phyloP scores from a whole-genome alignment of 2,113 vertebrate genomes.

The Ariopsis seemanni region DNA sequence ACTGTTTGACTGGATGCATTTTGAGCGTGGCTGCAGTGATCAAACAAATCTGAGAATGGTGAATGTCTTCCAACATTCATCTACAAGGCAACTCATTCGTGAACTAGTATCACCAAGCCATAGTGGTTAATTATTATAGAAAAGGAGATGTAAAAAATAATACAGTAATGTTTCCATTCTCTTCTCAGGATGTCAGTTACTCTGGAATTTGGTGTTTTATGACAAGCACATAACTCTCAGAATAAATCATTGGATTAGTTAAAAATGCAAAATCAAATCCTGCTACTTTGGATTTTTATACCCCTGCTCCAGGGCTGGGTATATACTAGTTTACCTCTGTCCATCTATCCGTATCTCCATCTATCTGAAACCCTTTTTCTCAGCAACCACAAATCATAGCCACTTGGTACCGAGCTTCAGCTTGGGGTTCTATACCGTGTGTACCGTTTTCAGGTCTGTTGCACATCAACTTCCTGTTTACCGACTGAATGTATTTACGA shows the following conservation, averaged over 20 bases:
- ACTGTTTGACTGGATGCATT: neutral
- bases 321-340: too few relatives aligned
- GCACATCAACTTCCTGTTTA: too few relatives aligned
- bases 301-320: too few relatives aligned
- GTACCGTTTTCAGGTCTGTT: too few relatives aligned
- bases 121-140: neutral
- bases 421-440: too few relatives aligned
- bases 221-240: neutral
- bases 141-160: neutral
- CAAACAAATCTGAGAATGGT: neutral
- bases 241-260: neutral
- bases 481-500: too few relatives aligned
- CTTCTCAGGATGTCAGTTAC: neutral
- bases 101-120: neutral
- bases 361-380: too few relatives aligned
- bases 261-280: neutral
- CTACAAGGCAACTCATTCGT: neutral
- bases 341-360: too few relatives aligned
- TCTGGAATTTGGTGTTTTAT: neutral
- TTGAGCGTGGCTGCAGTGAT: neutral
- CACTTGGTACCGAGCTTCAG: too few relatives aligned
- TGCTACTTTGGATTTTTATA: neutral
- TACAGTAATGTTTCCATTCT: too few relatives aligned
- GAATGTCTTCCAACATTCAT: neutral
- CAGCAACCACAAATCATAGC: too few relatives aligned